Conservation (phyloP, 2,888 invertebrate genomes). For the Drosophila dives region DNA sequence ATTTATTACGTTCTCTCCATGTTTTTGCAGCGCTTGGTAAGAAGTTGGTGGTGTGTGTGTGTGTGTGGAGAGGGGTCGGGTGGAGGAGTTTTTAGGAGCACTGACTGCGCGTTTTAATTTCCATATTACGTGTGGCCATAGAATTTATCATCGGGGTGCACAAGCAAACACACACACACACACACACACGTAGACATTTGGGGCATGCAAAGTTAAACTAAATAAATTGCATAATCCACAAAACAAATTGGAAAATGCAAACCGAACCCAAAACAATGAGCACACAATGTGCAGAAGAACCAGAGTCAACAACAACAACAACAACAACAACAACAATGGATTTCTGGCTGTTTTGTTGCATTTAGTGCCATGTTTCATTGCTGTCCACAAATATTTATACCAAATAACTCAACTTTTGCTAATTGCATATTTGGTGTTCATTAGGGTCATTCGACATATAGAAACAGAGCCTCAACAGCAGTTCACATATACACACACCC, state of each 20-base stretch:
- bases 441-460: conserved; percentile 61
- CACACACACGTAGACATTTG: conserved; percentile 37
- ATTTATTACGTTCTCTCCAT: conserved; percentile 21
- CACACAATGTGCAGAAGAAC: conserved; percentile 49
- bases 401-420: conserved; percentile 74
- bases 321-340: conserved; percentile 40
- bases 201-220: conserved; percentile 62
- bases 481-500: neutral
- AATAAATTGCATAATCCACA: conserved; percentile 71
- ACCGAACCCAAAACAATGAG: conserved; percentile 58
- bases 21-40: conserved; percentile 7
- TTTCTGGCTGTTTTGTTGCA: conserved; percentile 27
- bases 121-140: conserved; percentile 78
- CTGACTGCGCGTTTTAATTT: conserved; percentile 65
- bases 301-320: conserved; percentile 12
- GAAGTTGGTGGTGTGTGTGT: neutral
- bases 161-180: conserved; percentile 18
- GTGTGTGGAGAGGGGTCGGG: neutral
- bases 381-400: conserved; percentile 73
- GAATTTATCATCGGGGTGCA: conserved; percentile 73
- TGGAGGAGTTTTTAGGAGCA: neutral
- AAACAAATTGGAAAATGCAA: conserved; percentile 70
- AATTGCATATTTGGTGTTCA: conserved; percentile 80
- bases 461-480: conserved; percentile 12
- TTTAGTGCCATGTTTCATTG: conserved; percentile 35